Evolutionary conservation across 1,140 invertebrate genomes (phyloP), one percentile per base, ranked within the genome.

Genomic region (Pemphigus obesinymphae): DNA sequence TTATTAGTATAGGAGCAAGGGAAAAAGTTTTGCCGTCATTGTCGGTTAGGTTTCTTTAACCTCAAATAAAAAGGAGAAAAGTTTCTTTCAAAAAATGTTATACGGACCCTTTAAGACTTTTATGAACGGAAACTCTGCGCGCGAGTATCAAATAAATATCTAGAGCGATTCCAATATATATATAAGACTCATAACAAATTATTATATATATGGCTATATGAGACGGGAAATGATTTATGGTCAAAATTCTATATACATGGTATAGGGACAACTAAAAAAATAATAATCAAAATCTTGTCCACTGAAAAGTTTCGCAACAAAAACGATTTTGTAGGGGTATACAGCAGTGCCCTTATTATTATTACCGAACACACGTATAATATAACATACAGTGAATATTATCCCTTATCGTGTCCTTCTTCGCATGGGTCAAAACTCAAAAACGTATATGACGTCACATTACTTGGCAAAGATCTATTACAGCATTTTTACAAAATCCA

Each of bases 271-370:
- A 55, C n/a, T 15, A 37, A 40, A 34, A 58, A 78, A 78, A 78
- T 75, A 50, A 55, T 78, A 58, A 78, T 78, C 75, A 78, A 78
- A 78, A 58, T 70, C 40, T 17, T 70, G 40, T 70, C 68, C 40
- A 17, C 13, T n/a, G 4, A 70, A 70, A 70, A 70, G 68, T 70
- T 70, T 70, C 29, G 40, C n/a, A 70, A 70, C 23, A 70, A 70
- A 45, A 45, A 26, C 40, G 40, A 70, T 45, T 70, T 70, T 13
- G n/a, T n/a, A n/a, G n/a, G 26, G 26, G 34, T 45, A 17, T n/a
- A n/a, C 3, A 26, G 23, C 29, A 26, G 48, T 50, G 13, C 48
- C n/a, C n/a, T 17, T 15, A 20, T 50, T 34, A n/a, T n/a, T n/a
- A n/a, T n/a, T n/a, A n/a, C n/a, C n/a, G n/a, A n/a, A 61, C 3